These are phyloP conservation scores for Cheilosia scutellata DNA, from an alignment of 2,888 invertebrate genomes.

Conservation along the genomic window DNA sequence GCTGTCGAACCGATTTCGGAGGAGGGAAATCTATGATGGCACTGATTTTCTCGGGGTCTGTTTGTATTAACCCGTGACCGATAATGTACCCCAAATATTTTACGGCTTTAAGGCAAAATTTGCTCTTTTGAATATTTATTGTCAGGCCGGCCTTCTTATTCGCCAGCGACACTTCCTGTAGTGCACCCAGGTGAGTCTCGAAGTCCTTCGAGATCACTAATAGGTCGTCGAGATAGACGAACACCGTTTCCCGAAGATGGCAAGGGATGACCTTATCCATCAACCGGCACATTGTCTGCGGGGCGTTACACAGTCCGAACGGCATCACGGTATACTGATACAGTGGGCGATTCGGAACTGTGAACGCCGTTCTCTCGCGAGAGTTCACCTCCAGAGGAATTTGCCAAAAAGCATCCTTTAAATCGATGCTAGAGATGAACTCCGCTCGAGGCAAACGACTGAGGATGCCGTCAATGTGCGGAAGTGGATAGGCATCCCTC, in stretches of 20 bases:
- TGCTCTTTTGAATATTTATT: slow-evolving; percentile 56
- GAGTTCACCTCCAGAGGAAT: background rate
- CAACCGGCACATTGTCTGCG: slow-evolving; percentile 48
- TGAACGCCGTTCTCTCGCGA: background rate
- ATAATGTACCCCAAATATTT: slow-evolving; percentile 38
- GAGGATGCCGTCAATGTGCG: background rate
- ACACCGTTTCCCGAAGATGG: background rate
- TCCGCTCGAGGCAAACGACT: background rate
- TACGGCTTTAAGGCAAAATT: slow-evolving; percentile 60
- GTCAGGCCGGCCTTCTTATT: slow-evolving; percentile 40
- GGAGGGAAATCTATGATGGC: slow-evolving; percentile 40
- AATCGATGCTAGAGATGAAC: too few relatives aligned
- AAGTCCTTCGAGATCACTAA: slow-evolving; percentile 26
- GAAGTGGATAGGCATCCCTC: background rate
- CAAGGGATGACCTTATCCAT: slow-evolving; percentile 36
- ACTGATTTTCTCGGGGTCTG: slow-evolving; percentile 62
- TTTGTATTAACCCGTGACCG: slow-evolving; percentile 6
- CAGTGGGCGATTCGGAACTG: slow-evolving; percentile 24
- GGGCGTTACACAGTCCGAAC: slow-evolving; percentile 62
- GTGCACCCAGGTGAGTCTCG: background rate
- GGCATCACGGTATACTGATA: slow-evolving; percentile 72
- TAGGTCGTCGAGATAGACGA: background rate
- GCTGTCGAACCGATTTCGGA: background rate
- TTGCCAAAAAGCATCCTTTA: background rate
- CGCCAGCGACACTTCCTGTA: background rate